Evolutionary conservation across 2,888 invertebrate species (phyloP), one percentile per base, ranked within the genome.

Genomic region (Anorthoa munda): DNA sequence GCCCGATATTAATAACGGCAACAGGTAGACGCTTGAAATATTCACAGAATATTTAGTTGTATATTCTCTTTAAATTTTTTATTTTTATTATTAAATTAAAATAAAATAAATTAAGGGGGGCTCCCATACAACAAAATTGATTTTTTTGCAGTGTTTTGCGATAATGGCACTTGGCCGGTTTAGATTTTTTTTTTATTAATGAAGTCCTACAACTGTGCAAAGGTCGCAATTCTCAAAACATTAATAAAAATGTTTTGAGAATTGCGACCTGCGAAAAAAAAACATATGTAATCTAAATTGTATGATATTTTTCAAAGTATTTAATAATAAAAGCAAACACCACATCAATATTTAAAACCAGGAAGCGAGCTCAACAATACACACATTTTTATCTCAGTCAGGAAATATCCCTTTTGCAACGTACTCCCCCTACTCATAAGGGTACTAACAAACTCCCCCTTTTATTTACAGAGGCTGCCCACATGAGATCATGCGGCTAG

Each of bases 381-480:
- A 13, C 23, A 23, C 68, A 76, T 53, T 69, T 77, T 69, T 76
- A 81, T 76, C 82, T 63, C 56, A 31, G 23, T 26, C 69, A 70
- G 66, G 74, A 58, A 66, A 68, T 68, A 80, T 71, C 26, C 75
- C 17, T 15, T 7, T 7, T 26, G 17, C 17, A 50, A 23, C 31
- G 50, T 69, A n/a, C 12, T 15, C 56, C 66, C 77, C 79, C 84
- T 82, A 74, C 56, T 72, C 23, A 56, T 31, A 48, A 75, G 72
- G 75, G 83, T 79, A 72, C 72, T 86, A 66, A 86, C 74, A 58
- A 18, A 76, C 63, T 58, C 60, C 70, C 81, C 75, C 78, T 77
- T 88, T 77, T 86, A 76, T 86, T 88, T 81, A 83, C 88, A 89
- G 88, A 84, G 59, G 64, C 77, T 87, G 87, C 69, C 84, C 87